phyloP scores from a whole-genome alignment of 1,140 invertebrate species.

The Oncopeltus fasciatus region DNA sequence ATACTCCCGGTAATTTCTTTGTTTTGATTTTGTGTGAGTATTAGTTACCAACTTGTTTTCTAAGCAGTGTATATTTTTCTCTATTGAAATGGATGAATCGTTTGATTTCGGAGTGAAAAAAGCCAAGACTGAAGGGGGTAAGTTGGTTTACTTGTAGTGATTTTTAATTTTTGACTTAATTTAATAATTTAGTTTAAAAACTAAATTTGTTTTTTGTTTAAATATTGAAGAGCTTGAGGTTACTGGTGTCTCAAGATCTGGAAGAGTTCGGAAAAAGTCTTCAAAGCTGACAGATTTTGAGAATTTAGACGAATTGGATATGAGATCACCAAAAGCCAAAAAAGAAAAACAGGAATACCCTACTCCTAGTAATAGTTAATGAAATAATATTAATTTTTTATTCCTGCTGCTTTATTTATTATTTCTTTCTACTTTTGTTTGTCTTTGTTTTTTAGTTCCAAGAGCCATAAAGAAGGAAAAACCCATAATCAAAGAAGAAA shows the following conservation, averaged over 20 bases:
- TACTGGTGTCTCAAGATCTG: slow-evolving; percentile 70
- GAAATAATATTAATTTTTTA: not conserved
- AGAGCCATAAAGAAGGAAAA: slow-evolving; percentile 10
- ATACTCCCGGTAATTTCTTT: no score
- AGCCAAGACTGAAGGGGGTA: slow-evolving; percentile 1
- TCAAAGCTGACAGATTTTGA: slow-evolving; percentile 87
- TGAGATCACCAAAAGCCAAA: slow-evolving; percentile 26
- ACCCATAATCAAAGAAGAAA: slow-evolving; percentile 12
- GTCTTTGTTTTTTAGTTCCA: slow-evolving; percentile 7
- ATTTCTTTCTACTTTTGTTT: slow-evolving; percentile 7
- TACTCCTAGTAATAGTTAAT: not conserved
- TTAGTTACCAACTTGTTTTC: no score
- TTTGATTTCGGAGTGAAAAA: not conserved
- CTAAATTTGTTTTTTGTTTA: slow-evolving; percentile 11
- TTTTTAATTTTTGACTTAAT: not conserved
- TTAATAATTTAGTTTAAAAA: slow-evolving; percentile 1
- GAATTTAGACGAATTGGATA: slow-evolving; percentile 59
- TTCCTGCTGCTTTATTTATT: not conserved
- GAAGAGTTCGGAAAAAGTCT: slow-evolving; percentile 81
- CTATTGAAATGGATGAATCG: slow-evolving; percentile 6
- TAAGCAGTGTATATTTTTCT: no score
- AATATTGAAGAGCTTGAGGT: slow-evolving; percentile 52
- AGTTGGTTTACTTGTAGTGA: not conserved
- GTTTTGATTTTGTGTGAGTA: no score
- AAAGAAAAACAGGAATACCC: slow-evolving; percentile 19